These are phyloP conservation scores for Acleris literana DNA, from an alignment of 2,888 invertebrate genomes.

Conservation along the genomic window DNA sequence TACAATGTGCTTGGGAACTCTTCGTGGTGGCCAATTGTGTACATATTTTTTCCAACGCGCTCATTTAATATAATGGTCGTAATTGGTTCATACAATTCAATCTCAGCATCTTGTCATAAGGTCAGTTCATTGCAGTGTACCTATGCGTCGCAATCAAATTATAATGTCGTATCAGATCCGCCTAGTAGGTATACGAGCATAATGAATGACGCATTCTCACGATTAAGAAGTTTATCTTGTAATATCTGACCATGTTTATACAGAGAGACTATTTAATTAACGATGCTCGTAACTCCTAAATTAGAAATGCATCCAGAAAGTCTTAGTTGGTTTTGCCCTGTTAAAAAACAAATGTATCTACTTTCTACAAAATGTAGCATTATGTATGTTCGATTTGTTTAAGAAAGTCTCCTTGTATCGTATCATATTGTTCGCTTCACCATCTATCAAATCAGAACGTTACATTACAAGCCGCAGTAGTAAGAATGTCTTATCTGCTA, in stretches of 20 bases:
- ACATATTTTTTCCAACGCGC: constrained; percentile 16
- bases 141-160: constrained; percentile 30
- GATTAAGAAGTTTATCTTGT: background rate
- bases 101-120: constrained; percentile 30
- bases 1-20: constrained; percentile 32
- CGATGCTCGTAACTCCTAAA: too few relatives aligned
- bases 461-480: constrained; percentile 10
- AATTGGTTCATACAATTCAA: constrained; percentile 34
- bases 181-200: background rate
- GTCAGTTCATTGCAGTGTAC: constrained; percentile 24
- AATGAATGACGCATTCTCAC: constrained; percentile 29
- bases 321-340: too few relatives aligned
- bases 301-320: too few relatives aligned
- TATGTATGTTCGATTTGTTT: background rate
- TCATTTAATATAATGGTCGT: constrained; percentile 35
- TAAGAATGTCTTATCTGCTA: constrained; percentile 53
- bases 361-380: background rate
- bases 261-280: too few relatives aligned
- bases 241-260: background rate
- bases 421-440: constrained; percentile 19
- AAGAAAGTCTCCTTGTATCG: constrained; percentile 18
- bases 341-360: too few relatives aligned
- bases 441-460: constrained; percentile 31
- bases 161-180: constrained; percentile 28
- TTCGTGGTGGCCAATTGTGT: constrained; percentile 24